phyloP scores from a whole-genome alignment of 2,888 invertebrate genomes.

The Hedya salicella region DNA sequence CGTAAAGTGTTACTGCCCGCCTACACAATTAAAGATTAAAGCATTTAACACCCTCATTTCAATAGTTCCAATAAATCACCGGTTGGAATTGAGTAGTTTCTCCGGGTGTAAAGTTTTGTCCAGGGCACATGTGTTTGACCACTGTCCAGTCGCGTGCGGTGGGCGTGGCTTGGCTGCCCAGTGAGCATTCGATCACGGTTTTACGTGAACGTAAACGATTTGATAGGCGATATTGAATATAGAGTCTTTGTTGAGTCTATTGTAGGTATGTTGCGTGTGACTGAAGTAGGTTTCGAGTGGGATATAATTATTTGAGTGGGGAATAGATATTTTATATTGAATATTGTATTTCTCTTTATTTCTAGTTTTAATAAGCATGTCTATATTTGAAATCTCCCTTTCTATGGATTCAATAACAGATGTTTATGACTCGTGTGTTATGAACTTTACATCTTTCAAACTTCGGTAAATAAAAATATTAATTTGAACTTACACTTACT shows the following conservation, averaged over 20 bases:
- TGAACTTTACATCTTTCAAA: no score
- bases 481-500: background rate
- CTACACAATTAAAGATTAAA: slow-evolving; percentile 40
- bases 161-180: slow-evolving; percentile 69
- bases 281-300: background rate
- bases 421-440: no score
- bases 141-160: slow-evolving; percentile 75
- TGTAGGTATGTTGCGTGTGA: background rate
- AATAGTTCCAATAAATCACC: slow-evolving; percentile 48
- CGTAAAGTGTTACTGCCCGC: slow-evolving; percentile 33
- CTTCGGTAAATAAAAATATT: no score
- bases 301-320: no score
- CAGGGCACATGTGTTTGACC: slow-evolving; percentile 81
- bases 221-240: slow-evolving; percentile 6
- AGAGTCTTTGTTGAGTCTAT: background rate
- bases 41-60: slow-evolving; percentile 44
- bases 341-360: no score
- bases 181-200: slow-evolving; percentile 53
- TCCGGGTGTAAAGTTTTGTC: slow-evolving; percentile 70
- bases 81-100: slow-evolving; percentile 51
- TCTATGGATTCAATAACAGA: no score
- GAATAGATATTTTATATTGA: no score
- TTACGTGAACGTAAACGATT: slow-evolving; percentile 52
- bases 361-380: no score
- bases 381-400: no score